phyloP scores from a whole-genome alignment of 1,140 invertebrate genomes.

The Solenopsis fugax region DNA sequence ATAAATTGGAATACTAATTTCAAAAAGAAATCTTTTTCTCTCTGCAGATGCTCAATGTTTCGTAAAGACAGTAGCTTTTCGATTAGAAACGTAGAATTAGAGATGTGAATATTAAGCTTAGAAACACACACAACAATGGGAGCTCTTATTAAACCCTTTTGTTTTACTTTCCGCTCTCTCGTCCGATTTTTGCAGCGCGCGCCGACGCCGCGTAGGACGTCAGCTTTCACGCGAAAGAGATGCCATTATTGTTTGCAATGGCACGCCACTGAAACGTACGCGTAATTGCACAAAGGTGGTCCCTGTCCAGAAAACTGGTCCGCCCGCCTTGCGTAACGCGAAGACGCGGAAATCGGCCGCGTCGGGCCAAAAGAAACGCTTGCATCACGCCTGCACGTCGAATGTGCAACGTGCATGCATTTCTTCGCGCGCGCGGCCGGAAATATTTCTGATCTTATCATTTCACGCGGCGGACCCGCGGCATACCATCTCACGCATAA shows the following conservation, averaged over 20 bases:
- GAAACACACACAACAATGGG: neutral
- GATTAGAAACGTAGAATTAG: slow-evolving; percentile 1
- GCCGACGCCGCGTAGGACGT: slow-evolving; percentile 53
- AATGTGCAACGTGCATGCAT: slow-evolving; percentile 43
- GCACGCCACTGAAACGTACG: slow-evolving; percentile 45
- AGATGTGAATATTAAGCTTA: slow-evolving; percentile 15
- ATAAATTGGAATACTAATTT: too few species aligned
- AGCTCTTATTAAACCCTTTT: neutral
- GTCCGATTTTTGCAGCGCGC: slow-evolving; percentile 26
- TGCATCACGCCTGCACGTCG: slow-evolving; percentile 52
- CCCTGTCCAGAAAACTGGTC: slow-evolving; percentile 74
- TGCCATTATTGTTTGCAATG: slow-evolving; percentile 69
- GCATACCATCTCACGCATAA: slow-evolving; percentile 24
- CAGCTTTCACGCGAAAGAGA: slow-evolving; percentile 68
- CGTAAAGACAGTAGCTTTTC: neutral
- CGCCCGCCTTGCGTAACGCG: slow-evolving; percentile 70
- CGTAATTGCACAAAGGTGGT: slow-evolving; percentile 70
- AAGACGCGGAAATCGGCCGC: slow-evolving; percentile 70
- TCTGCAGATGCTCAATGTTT: neutral
- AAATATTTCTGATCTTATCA: slow-evolving; percentile 70
- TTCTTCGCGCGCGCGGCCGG: slow-evolving; percentile 47
- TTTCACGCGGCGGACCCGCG: slow-evolving; percentile 22
- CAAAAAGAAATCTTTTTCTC: too few species aligned
- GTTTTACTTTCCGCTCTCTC: slow-evolving; percentile 20
- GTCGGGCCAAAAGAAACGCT: slow-evolving; percentile 35